phyloP scores from a whole-genome alignment of 2,888 invertebrate species.

The Xestia ashworthii region DNA sequence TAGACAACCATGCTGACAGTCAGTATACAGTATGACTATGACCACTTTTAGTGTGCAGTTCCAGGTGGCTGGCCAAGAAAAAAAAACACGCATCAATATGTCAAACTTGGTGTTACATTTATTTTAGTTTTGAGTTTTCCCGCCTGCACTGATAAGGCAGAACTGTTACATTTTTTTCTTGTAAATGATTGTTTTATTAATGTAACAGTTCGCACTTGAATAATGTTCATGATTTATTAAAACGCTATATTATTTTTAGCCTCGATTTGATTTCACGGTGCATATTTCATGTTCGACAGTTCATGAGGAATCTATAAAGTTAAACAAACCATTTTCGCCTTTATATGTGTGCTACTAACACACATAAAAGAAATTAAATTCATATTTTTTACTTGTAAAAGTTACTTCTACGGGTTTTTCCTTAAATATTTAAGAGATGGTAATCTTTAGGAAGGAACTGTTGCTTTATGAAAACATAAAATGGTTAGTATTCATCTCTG shows the following conservation, averaged over 20 bases:
- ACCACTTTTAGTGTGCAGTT: neutral
- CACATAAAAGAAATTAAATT: slow-evolving; percentile 18
- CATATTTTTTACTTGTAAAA: slow-evolving; percentile 7
- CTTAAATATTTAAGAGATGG: slow-evolving; percentile 22
- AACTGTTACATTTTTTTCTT: neutral
- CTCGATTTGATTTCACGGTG: slow-evolving; percentile 53
- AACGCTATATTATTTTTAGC: slow-evolving; percentile 22
- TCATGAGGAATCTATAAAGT: slow-evolving; percentile 44
- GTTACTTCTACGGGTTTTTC: slow-evolving; percentile 21
- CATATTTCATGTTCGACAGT: slow-evolving; percentile 54
- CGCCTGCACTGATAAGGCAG: too few relatives aligned
- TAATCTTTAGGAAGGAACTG: slow-evolving; percentile 2
- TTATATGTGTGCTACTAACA: slow-evolving; percentile 37
- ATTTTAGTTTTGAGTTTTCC: neutral
- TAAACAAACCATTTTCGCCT: slow-evolving; percentile 49
- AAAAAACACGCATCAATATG: neutral
- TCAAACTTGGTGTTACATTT: neutral
- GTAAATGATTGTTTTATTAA: neutral
- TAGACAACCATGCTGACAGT: neutral
- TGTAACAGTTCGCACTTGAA: slow-evolving; percentile 6
- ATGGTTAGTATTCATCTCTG: slow-evolving; percentile 10
- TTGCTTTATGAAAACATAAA: slow-evolving; percentile 3
- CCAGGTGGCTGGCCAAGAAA: neutral
- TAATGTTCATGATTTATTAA: slow-evolving; percentile 26
- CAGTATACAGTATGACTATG: neutral